These are phyloP conservation scores for Nemurella pictetii DNA, from an alignment of 2,888 invertebrate genomes.

Conservation along the genomic window DNA sequence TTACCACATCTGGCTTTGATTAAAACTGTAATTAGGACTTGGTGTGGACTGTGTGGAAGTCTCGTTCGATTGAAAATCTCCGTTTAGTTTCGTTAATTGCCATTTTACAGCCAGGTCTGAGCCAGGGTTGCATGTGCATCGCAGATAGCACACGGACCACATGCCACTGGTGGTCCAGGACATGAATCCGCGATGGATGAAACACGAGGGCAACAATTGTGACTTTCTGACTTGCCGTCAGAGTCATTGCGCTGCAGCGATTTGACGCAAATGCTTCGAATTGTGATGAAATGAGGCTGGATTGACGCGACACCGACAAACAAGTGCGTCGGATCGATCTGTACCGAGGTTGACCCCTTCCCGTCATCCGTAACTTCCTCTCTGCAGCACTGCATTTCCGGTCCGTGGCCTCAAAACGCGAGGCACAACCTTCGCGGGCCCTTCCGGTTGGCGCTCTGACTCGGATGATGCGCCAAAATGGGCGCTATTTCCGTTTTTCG, in stretches of 20 bases:
- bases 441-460: neutral
- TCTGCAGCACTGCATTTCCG: neutral
- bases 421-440: neutral
- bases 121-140: neutral
- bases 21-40: neutral
- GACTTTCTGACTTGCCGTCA: neutral
- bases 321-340: neutral
- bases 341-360: slow-evolving; percentile 14
- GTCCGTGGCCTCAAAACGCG: neutral
- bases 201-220: neutral
- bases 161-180: neutral
- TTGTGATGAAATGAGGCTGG: neutral
- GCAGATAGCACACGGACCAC: no score
- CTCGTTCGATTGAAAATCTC: neutral
- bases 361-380: slow-evolving; percentile 17
- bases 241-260: neutral
- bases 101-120: neutral
- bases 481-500: no score
- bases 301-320: neutral
- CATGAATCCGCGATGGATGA: neutral
- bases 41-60: no score
- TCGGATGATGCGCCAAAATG: neutral
- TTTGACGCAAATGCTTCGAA: neutral
- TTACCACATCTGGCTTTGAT: neutral
- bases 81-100: neutral